Conservation (phyloP, 2,113 vertebrate species). For the Capra hircus region DNA sequence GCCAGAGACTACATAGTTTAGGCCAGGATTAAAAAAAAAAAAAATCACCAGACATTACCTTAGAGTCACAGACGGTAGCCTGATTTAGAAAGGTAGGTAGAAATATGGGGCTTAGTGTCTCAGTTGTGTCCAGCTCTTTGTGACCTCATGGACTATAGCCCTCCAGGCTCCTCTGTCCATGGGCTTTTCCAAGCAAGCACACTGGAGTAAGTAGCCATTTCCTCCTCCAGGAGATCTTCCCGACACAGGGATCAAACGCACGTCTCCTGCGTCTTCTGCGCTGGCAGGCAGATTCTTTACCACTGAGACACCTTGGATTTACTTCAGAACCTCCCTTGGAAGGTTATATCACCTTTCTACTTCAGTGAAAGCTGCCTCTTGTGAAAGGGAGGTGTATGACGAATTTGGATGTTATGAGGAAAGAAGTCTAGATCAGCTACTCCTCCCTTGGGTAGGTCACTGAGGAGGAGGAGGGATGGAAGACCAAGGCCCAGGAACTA, state of each 20-base stretch:
- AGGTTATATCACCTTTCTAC: neutral
- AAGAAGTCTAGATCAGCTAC: neutral
- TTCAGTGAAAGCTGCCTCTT: neutral
- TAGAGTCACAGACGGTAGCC: neutral
- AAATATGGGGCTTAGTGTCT: neutral
- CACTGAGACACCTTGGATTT: neutral
- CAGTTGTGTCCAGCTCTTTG: neutral
- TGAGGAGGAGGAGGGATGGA: neutral
- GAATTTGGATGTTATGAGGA: neutral
- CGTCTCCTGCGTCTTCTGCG: neutral
- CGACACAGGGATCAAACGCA: fast-evolving
- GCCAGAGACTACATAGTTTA: neutral
- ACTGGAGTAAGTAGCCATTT: neutral
- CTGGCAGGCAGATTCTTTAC: neutral
- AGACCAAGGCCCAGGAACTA: neutral
- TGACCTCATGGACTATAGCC: neutral
- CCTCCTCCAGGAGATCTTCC: neutral
- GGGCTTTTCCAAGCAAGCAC: neutral
- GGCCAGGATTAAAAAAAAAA: neutral
- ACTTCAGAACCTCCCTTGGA: neutral
- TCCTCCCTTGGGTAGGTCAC: neutral
- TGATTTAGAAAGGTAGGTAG: neutral
- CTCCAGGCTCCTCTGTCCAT: neutral
- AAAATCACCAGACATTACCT: neutral
- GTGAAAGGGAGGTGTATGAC: neutral